Base-by-base conservation (phyloP, 1,140 invertebrate species). In the Tetragonula clypearis region DNA sequence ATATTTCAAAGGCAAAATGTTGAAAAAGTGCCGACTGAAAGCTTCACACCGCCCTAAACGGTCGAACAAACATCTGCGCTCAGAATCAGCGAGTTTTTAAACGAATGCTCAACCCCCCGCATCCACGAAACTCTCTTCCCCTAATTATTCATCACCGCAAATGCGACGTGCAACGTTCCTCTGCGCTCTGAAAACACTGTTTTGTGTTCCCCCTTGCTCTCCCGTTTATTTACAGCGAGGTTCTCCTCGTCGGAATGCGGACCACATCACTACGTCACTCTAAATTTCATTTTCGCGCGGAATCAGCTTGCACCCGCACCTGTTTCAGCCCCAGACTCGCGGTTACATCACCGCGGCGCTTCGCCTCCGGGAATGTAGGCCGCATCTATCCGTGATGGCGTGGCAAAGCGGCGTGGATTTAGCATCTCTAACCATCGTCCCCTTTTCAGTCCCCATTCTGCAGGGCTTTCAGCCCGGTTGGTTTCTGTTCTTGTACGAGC, bases 341-440 rank as follows among this genome's bases (percentile, higher is more conserved):
- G 73, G 86, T 90, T 91, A 86, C 87, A 88, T 91, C 90, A 87
- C 21, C 77, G 65, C 35, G 21, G 30, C 26, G 69, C 71, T 69
- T 35, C 15, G 86, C 79, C 83, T 87, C 89, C 85, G 90, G 87
- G 92, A 90, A 92, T 92, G 78, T 91, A 91, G 92, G 91, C 88
- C 90, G 91, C 78, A 85, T 92, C 75, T 90, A 90, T 87, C 86
- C 72, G 82, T 68, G 86, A 85, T 15, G 23, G 1, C 4, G 26
- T 19, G 11, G 60, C 56, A n/a, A 23, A 74, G 81, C 80, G 71
- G 69, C 82, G 87, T 91, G 87, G 86, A 92, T 92, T 91, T 92
- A 92, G 88, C 91, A 89, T 86, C 75, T 82, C 17, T 62, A 66
- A 78, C 58, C 23, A 72, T 41, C 76, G 41, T n/a, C 17, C 8